Evolutionary conservation across 2,113 vertebrate species (phyloP), one percentile per base, ranked within the genome.

Genomic region (Burhinus bistriatus): DNA sequence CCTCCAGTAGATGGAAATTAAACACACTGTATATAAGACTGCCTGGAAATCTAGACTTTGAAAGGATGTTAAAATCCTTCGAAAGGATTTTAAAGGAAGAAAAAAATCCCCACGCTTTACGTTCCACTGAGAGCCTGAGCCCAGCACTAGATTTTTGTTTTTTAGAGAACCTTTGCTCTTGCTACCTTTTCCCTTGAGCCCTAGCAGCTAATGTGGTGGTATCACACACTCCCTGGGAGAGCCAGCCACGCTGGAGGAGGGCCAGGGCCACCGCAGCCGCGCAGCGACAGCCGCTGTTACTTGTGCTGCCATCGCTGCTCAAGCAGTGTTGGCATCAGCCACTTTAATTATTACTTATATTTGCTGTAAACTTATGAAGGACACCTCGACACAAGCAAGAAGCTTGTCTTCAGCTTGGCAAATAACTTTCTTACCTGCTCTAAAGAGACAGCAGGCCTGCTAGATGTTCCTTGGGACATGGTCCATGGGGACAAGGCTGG

Each of bases 211-310:
- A 38, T 9, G 40, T 8, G 49, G 15, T 23, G 54, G 54, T 34
- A 77, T 5, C 68, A 77, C 36, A 64, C 2, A 3, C 20, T 29
- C 12, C 29, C 10, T 17, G 13, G 49, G 70, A 84, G 55, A 82
- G 32, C 12, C 61, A 49, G 54, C 38, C 15, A 14, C 47, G 11
- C 3, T 1, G 2, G n/a, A 65, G 54, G 21, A 83, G 51, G 5
- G 30, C 52, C 66, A 52, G 64, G 36, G 44, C 49, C 58, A 52
- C 29, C 15, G 22, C 42, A 76, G 40, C 57, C 26, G 0, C 6
- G 2, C 78, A 78, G n/a, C 0, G 0, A 40, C 25, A 73, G 57
- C 26, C 0, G 0, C 27, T 1, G n/a, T 59, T 17, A 9, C 58
- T 36, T 5, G 1, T 27, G 52, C 62, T 89, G 27, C 30, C 30